Conservation (phyloP, 2,113 vertebrate genomes). For the Ciconia boyciana region DNA sequence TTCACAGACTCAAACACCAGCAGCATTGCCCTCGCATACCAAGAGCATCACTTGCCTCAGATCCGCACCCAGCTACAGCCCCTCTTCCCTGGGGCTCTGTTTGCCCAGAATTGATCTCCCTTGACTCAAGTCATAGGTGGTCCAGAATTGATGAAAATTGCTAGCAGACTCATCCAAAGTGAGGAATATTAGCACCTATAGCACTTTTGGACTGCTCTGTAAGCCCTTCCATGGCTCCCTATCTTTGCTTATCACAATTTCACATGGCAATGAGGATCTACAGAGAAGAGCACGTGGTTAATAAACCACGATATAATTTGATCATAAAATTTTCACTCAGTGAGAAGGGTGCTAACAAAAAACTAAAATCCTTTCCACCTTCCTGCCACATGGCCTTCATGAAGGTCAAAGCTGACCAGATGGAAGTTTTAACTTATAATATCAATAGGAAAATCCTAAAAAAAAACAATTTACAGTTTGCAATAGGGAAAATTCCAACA, state of each 20-base stretch:
- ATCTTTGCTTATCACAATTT: not conserved
- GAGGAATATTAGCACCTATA: not conserved
- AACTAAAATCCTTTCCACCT: not conserved
- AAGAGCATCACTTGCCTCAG: not conserved
- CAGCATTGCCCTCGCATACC: rapidly evolving
- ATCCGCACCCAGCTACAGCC: too few species aligned
- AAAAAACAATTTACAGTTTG: not conserved
- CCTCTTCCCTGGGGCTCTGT: not conserved
- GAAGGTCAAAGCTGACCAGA: not conserved
- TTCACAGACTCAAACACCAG: too few species aligned
- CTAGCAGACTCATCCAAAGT: not conserved
- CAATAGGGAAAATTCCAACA: not conserved
- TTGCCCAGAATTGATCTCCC: not conserved
- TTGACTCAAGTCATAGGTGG: too few species aligned
- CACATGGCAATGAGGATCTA: not conserved
- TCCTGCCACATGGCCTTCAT: not conserved
- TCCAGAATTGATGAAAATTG: not conserved
- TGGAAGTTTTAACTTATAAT: not conserved
- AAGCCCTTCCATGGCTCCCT: not conserved
- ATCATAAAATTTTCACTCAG: not conserved
- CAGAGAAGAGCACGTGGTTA: not conserved
- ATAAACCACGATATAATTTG: not conserved
- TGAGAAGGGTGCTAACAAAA: not conserved
- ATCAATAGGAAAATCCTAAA: not conserved
- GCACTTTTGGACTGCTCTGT: not conserved